Base-by-base conservation (phyloP, 2,888 invertebrate genomes). In the Allolobophora icterica region DNA sequence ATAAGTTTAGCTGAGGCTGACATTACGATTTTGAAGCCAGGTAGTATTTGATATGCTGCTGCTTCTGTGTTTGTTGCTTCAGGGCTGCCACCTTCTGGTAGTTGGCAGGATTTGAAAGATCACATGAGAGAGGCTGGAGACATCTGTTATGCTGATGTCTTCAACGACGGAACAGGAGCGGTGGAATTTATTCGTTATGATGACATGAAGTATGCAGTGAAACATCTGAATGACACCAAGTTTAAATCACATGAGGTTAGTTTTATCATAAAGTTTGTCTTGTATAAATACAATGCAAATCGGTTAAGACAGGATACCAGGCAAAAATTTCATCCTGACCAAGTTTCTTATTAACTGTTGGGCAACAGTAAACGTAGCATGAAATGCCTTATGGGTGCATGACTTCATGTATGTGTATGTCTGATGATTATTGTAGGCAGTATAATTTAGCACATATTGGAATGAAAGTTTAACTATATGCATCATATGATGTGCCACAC, bases 101-200 rank as follows among this genome's bases (percentile, higher is more conserved):
- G 98, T 91, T 98, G 98, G 98, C 98, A 98, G 96, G 99, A 99
- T 95, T 96, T 99, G 91, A 99, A 99, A 95, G 99, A 99, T 96
- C 99, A 99, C 95, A 99, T 99, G 99, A 97, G 99, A 90, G 99
- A 99, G 95, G 99, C 99, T 0, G 99, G 99, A 24, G 99, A 99
- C 96, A 99, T 99, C 13, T 99, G 99, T 96, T 99, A 98, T 96
- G 99, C 99, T 0, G 99, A 99, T 96, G 98, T 98, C 0, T 99
- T 98, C 96, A 99, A 99, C 95, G 99, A 99, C 95, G 99, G 99
- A 92, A 98, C 99, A 2, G 99, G 99, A 0, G 99, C 99, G 15
- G 99, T 99, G 0, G 99, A 99, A 95, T 99, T 99, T 96, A 96
- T 99, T 90, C 97, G 99, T 17, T 97, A 98, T 94, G 99, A 99